A percentile compares a stretch with the other conserved stretches of the same genome.
phyloP scores from a whole-genome alignment of 2,888 invertebrate species.

The Gasteruption jaculator region DNA sequence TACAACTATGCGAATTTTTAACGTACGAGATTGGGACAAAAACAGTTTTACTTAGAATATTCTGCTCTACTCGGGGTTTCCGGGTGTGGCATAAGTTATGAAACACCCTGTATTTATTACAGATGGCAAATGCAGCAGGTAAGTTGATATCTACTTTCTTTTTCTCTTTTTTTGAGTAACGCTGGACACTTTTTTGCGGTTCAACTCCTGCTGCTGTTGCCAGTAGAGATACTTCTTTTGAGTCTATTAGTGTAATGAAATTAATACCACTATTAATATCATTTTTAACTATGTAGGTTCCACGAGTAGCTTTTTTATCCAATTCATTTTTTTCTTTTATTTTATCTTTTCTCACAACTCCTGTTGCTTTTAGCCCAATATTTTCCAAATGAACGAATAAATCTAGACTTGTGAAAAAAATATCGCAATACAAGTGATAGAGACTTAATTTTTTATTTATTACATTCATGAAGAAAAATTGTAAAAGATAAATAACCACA shows the following conservation, averaged over 20 bases:
- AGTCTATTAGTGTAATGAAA: constrained; percentile 3
- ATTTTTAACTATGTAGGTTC: background rate
- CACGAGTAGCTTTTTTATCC: constrained; percentile 5
- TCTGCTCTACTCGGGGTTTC: no score
- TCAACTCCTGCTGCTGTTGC: constrained; percentile 3
- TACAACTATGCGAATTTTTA: no score
- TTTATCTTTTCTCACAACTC: background rate
- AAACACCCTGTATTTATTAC: no score
- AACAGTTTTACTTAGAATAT: no score
- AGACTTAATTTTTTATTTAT: background rate
- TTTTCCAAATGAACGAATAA: constrained; percentile 4
- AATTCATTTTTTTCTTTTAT: constrained; percentile 2
- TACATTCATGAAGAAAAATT: background rate
- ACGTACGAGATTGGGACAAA: no score
- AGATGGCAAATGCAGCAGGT: no score
- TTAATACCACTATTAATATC: constrained; percentile 7
- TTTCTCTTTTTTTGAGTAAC: background rate
- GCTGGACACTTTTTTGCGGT: background rate
- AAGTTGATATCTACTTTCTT: background rate
- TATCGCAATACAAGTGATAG: background rate
- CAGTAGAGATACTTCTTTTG: constrained; percentile 2
- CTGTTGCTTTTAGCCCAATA: constrained; percentile 5
- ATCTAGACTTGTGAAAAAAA: background rate
- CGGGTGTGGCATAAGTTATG: no score
- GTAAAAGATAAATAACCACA: background rate